phyloP scores from a whole-genome alignment of 2,888 invertebrate genomes.

The Campoplex nolae region DNA sequence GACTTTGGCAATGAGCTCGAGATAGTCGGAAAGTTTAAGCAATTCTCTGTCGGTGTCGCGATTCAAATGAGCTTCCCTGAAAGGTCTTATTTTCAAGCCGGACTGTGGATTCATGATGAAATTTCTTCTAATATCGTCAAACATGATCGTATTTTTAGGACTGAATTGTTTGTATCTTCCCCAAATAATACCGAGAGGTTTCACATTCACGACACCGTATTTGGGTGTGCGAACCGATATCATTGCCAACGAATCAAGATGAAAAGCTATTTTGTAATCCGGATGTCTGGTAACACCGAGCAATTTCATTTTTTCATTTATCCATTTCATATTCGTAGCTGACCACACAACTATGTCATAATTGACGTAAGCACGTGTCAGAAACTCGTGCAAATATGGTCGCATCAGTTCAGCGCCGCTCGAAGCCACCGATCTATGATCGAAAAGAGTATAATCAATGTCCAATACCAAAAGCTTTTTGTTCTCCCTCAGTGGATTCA shows the following conservation, averaged over 20 bases:
- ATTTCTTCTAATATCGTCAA: constrained; percentile 97
- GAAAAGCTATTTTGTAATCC: constrained; percentile 96
- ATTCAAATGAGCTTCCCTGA: constrained; percentile 95
- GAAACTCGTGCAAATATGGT: constrained; percentile 97
- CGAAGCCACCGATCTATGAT: constrained; percentile 97
- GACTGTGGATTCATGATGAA: constrained; percentile 99
- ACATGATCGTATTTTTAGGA: constrained; percentile 98
- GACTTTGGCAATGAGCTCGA: constrained; percentile 92
- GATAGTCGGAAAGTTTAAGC: constrained; percentile 91
- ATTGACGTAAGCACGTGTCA: constrained; percentile 93
- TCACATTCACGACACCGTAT: constrained; percentile 96
- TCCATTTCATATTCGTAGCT: constrained; percentile 99
- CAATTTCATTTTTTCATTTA: constrained; percentile 97
- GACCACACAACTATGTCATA: constrained; percentile 99
- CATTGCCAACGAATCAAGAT: constrained; percentile 97
- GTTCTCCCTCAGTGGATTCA: constrained; percentile 93
- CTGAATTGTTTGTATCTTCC: constrained; percentile 96
- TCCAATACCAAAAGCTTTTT: constrained; percentile 97
- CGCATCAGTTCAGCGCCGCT: constrained; percentile 96
- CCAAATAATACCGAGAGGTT: constrained; percentile 98
- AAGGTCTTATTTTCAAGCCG: constrained; percentile 95
- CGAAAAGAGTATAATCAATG: constrained; percentile 98
- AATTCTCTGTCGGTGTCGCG: constrained; percentile 94
- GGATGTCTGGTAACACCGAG: constrained; percentile 93
- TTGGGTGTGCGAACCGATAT: constrained; percentile 96